Evolutionary conservation across 2,797 vertebrate genomes (phyloP), one percentile per base, ranked within the genome.

Genomic region (Anableps anableps): DNA sequence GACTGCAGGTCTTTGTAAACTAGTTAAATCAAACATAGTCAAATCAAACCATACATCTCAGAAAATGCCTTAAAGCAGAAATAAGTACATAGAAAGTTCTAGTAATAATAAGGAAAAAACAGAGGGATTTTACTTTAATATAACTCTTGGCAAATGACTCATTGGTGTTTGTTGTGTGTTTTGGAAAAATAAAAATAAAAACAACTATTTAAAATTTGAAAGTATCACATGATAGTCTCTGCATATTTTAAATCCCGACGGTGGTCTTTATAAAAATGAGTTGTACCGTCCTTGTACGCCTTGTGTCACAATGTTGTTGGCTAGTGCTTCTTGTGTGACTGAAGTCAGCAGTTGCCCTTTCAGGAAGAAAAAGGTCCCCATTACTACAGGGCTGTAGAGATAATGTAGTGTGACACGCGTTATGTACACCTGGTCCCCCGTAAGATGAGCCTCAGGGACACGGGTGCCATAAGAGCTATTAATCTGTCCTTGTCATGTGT

Each of bases 401-500:
- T 94, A 91, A 95, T 95, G 95, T 95, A 94, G 95, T 95, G 95
- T 96, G 95, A 96, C 95, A 94, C 79, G 89, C 90, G 87, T 95
- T 96, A 96, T 95, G 95, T 96, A 96, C 94, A 96, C 95, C 91
- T 78, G 95, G 91, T 94, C 94, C 91, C 66, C 94, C 89, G 87
- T 90, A 91, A 94, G 93, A 93, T 86, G 91, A 93, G 93, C 93
- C 94, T 94, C 93, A 95, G 94, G 95, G 95, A 95, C 95, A 95
- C 94, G 94, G 96, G 95, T 96, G 96, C 96, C 95, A 94, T 96
- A 95, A 96, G 96, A 96, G 95, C 96, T 96, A 95, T 96, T 97
- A 95, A 96, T 94, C 95, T 97, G 96, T 94, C 95, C 96, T 95
- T 96, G 96, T 96, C 96, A 96, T 96, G 96, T 96, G 97, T 97